Conservation (phyloP, 2,113 vertebrate genomes). For the Symphodus melops region DNA sequence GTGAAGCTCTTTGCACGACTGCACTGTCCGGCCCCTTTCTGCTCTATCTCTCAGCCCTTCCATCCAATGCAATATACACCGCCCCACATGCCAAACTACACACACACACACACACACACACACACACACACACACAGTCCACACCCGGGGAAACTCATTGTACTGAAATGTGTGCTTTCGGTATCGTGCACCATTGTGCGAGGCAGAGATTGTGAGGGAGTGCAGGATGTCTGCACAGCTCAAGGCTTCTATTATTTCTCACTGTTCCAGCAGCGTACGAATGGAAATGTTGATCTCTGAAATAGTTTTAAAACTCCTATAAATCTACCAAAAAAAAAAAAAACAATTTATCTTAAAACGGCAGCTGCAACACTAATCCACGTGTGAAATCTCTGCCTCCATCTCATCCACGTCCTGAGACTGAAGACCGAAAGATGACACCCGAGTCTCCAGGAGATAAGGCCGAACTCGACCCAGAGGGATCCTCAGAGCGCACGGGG, state of each 20-base stretch:
- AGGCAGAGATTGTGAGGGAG: constrained; percentile 5
- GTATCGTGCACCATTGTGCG: constrained; percentile 18
- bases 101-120: constrained; percentile 11
- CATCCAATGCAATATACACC: constrained; percentile 31
- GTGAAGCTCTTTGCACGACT: constrained; percentile 42
- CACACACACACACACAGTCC: constrained; percentile 21
- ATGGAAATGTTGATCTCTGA: background rate
- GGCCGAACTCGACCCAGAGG: constrained; percentile 24
- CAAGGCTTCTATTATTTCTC: constrained; percentile 1
- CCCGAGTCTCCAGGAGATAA: constrained; percentile 52
- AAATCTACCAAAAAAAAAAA: constrained; percentile 25
- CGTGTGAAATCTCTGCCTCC: constrained; percentile 39
- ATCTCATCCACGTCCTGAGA: constrained; percentile 25
- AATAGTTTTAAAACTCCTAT: constrained; percentile 19
- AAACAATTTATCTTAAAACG: constrained; percentile 30
- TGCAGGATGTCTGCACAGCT: constrained; percentile 4
- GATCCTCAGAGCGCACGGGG: constrained; percentile 8
- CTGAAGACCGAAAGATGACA: constrained; percentile 55
- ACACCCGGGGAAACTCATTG: constrained; percentile 40
- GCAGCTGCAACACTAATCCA: constrained; percentile 32
- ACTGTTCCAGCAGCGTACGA: background rate
- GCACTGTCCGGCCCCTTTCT: constrained; percentile 54
- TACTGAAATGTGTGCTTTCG: constrained; percentile 37
- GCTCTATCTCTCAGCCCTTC: constrained; percentile 45
- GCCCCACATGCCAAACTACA: constrained; percentile 38